Evolutionary conservation across 2,113 vertebrate species (phyloP).

Genomic region (Collichthys lucidus): DNA sequence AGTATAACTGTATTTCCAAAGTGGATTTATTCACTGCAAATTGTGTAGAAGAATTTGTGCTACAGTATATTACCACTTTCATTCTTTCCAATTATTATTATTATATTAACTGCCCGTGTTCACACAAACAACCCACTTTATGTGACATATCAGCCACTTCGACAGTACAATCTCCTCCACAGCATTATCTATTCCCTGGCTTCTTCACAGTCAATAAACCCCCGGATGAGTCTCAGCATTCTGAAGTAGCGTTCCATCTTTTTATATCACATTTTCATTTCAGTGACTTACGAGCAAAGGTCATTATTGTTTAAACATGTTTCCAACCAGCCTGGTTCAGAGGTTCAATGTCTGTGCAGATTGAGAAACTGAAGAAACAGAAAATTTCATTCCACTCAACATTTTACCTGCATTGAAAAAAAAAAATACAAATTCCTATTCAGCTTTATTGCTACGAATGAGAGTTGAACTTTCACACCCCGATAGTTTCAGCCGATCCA

Average conservation of each 20-base stretch:
- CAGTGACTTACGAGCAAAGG: conserved; percentile 26
- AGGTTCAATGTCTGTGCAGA: neutral
- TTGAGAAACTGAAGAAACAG: neutral
- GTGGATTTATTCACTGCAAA: conserved; percentile 17
- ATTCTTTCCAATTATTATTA: conserved; percentile 19
- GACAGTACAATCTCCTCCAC: conserved; percentile 44
- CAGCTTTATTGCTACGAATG: neutral
- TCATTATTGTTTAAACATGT: conserved; percentile 27
- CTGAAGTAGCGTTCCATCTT: conserved; percentile 30
- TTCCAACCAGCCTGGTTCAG: conserved; percentile 10
- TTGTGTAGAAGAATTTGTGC: neutral
- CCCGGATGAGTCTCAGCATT: conserved; percentile 25
- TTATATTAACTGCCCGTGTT: conserved; percentile 38
- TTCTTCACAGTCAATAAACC: conserved; percentile 57
- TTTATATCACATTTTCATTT: conserved; percentile 38
- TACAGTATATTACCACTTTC: conserved; percentile 4
- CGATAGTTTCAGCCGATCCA: conserved; percentile 15
- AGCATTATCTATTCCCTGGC: conserved; percentile 40
- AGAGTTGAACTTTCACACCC: conserved; percentile 43
- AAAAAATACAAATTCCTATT: neutral
- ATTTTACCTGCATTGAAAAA: conserved; percentile 11
- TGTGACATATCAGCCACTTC: conserved; percentile 53
- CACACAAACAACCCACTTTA: conserved; percentile 40
- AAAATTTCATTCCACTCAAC: neutral
- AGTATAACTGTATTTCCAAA: neutral